These are phyloP conservation scores for Aegotheles bennettii DNA, from an alignment of 2,113 vertebrate species.

Conservation along the genomic window DNA sequence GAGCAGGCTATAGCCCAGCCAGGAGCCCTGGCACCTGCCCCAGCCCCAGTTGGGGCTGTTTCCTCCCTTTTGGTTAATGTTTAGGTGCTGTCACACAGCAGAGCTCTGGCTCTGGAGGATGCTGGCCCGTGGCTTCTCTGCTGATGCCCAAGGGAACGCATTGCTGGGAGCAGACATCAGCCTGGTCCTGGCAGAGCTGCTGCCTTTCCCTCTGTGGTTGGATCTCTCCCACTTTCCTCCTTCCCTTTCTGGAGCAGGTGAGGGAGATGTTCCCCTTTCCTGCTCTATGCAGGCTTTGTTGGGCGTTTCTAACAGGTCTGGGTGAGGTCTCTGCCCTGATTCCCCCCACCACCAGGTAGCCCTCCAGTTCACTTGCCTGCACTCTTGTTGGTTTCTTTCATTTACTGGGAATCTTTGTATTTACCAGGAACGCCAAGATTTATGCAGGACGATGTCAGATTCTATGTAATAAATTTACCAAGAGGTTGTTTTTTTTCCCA, in stretches of 20 bases:
- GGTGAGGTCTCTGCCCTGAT: not conserved
- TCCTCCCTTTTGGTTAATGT: not conserved
- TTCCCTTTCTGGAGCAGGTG: too few species aligned
- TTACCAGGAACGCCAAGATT: not conserved
- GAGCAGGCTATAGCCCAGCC: not conserved
- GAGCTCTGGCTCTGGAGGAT: not conserved
- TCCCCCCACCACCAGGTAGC: not conserved
- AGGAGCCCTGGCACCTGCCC: not conserved
- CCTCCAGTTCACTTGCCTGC: not conserved
- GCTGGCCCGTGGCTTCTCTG: not conserved
- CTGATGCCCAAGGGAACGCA: not conserved
- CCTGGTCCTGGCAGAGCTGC: not conserved
- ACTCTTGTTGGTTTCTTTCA: not conserved
- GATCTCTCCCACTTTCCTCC: not conserved
- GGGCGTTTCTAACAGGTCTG: not conserved
- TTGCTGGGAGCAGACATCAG: not conserved
- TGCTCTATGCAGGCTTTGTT: not conserved
- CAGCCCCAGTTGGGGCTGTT: rapidly evolving
- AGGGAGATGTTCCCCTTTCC: not conserved
- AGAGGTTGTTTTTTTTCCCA: not conserved
- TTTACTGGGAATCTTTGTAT: not conserved
- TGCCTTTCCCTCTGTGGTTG: not conserved
- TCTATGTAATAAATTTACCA: not conserved
- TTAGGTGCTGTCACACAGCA: not conserved
- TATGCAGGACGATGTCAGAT: not conserved